Percentiles rank a stretch among this genome's conserved stretches.
phyloP scores from a whole-genome alignment of 2,797 vertebrate species.

The Pteropus rufus region DNA sequence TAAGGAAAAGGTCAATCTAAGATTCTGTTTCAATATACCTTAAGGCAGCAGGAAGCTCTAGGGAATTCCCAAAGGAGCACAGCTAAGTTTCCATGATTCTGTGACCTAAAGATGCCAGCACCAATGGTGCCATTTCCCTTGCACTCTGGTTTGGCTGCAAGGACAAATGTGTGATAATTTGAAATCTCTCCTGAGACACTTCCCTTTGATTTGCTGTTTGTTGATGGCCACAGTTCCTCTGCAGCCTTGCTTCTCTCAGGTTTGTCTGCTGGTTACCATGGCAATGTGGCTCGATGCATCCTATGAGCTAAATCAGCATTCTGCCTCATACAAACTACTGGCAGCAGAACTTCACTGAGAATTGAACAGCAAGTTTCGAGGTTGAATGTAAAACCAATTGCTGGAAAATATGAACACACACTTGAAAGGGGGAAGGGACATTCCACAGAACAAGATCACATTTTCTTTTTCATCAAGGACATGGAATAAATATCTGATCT shows the following conservation, averaged over 20 bases:
- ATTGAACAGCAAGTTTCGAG: slow-evolving; percentile 46
- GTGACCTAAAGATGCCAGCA: neutral
- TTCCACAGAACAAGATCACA: slow-evolving; percentile 37
- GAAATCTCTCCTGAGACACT: slow-evolving; percentile 57
- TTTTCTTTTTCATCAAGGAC: slow-evolving; percentile 31
- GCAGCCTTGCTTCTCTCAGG: slow-evolving; percentile 45
- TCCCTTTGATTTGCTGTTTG: slow-evolving; percentile 65
- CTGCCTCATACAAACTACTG: slow-evolving; percentile 31
- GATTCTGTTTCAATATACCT: slow-evolving; percentile 54
- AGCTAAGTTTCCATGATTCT: neutral
- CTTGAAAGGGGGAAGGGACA: neutral
- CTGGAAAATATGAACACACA: slow-evolving; percentile 43
- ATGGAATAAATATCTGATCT: slow-evolving; percentile 17
- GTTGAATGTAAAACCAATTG: slow-evolving; percentile 55
- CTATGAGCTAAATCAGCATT: slow-evolving; percentile 66
- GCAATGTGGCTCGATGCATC: slow-evolving; percentile 42
- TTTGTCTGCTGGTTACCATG: slow-evolving; percentile 70
- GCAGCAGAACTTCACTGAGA: slow-evolving; percentile 54
- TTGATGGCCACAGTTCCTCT: slow-evolving; percentile 41
- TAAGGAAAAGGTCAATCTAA: slow-evolving; percentile 57
- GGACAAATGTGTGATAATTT: slow-evolving; percentile 66
- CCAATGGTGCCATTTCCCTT: neutral
- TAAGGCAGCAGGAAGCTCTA: neutral
- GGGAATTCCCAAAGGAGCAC: neutral
- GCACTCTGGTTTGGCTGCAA: neutral